These are phyloP conservation scores for Acanthurus tractus DNA, from an alignment of 2,797 vertebrate genomes.

Conservation along the genomic window DNA sequence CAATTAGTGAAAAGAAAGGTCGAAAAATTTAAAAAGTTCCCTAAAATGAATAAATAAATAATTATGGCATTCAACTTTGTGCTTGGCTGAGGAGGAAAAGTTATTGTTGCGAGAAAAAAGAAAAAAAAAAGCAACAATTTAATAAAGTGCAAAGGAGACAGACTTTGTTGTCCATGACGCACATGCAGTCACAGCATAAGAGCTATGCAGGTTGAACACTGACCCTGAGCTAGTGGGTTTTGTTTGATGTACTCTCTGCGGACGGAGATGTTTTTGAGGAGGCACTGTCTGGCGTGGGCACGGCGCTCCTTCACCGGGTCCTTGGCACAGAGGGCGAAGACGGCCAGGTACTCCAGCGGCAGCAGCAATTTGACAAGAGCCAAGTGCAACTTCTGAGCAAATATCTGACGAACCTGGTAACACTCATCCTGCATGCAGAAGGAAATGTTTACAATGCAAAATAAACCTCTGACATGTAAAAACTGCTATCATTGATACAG, in stretches of 20 bases:
- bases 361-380: constrained; percentile 96
- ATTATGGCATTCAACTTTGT: too few species aligned
- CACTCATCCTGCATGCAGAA: constrained; percentile 92
- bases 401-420: constrained; percentile 99
- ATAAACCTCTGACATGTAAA: background rate
- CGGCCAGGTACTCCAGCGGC: constrained; percentile 97
- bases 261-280: constrained; percentile 99
- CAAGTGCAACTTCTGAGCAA: constrained; percentile 97
- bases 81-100: background rate
- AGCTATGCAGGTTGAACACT: constrained; percentile 46
- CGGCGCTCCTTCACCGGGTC: constrained; percentile 98
- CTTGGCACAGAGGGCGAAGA: constrained; percentile 98
- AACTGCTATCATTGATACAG: background rate
- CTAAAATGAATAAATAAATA: background rate
- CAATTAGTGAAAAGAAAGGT: background rate
- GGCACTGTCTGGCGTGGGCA: constrained; percentile 97
- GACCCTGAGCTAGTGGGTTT: constrained; percentile 93
- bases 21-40: background rate
- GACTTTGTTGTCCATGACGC: background rate
- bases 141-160: background rate
- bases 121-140: background rate
- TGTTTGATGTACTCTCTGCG: constrained; percentile 98
- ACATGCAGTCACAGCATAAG: background rate
- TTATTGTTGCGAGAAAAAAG: too few species aligned
- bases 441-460: background rate